Evolutionary conservation across 2,797 vertebrate species (phyloP).

Genomic region (Etheostoma perlongum): DNA sequence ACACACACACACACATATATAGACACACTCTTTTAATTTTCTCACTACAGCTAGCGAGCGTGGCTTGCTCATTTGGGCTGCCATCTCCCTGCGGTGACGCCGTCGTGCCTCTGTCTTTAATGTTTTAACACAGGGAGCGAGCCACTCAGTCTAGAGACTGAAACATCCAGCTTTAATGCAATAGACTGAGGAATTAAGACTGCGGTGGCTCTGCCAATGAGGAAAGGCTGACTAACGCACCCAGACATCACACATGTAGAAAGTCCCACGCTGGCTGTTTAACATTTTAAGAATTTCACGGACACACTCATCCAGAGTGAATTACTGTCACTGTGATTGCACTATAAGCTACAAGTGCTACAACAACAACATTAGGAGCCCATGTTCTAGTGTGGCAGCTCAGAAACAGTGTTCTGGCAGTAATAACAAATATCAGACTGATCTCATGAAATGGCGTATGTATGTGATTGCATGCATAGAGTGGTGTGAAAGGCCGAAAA

Average conservation of each 20-base stretch:
- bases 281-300: constrained; percentile 39
- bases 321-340: constrained; percentile 24
- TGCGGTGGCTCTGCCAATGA: constrained; percentile 69
- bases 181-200: constrained; percentile 71
- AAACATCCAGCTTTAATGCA: constrained; percentile 78
- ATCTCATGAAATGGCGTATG: too few species aligned
- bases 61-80: constrained; percentile 77
- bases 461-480: too few species aligned
- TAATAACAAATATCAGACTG: not conserved
- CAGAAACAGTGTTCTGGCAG: constrained; percentile 11
- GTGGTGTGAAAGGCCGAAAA: too few species aligned
- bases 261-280: constrained; percentile 53
- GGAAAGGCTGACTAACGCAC: constrained; percentile 78
- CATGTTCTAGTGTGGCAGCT: not conserved
- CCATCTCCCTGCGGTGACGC: constrained; percentile 87
- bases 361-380: constrained; percentile 19
- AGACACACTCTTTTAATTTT: constrained; percentile 81
- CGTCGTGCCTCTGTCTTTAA: constrained; percentile 83
- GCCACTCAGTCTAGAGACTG: constrained; percentile 81
- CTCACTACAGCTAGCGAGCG: constrained; percentile 65
- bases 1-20: constrained; percentile 51
- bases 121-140: constrained; percentile 82
- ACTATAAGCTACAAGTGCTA: constrained; percentile 24
- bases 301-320: constrained; percentile 26
- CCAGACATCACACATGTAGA: constrained; percentile 72